These are phyloP conservation scores for Daubentonia madagascariensis DNA, from an alignment of 2,113 vertebrate genomes.

Conservation along the genomic window DNA sequence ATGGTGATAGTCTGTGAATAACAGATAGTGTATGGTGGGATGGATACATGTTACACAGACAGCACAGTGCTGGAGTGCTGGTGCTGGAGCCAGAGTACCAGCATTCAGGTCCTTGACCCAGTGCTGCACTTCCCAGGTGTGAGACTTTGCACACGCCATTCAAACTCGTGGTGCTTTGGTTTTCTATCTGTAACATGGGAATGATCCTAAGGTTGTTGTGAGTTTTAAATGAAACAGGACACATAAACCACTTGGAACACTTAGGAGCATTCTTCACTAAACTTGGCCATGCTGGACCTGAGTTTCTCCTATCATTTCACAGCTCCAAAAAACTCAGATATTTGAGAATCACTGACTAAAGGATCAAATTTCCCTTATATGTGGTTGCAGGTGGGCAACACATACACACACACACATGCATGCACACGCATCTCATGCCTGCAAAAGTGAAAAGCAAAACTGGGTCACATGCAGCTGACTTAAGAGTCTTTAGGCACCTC, in stretches of 20 bases:
- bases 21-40: rapidly evolving
- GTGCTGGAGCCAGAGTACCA: neutral
- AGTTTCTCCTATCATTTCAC: neutral
- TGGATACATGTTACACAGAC: neutral
- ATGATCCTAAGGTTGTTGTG: neutral
- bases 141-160: too few species aligned
- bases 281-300: too few species aligned
- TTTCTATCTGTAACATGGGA: neutral
- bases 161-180: neutral
- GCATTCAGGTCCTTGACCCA: neutral
- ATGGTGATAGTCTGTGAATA: too few species aligned
- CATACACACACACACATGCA: neutral
- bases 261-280: rapidly evolving
- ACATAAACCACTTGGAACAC: neutral
- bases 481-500: neutral
- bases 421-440: neutral
- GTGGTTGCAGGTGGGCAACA: neutral
- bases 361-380: neutral
- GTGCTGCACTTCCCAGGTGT: neutral
- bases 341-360: neutral
- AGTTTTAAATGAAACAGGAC: neutral
- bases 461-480: neutral
- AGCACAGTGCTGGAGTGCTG: neutral
- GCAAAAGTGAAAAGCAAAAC: neutral
- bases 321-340: neutral